phyloP scores from a whole-genome alignment of 2,888 invertebrate species.

The Cordylochernes scorpioides region DNA sequence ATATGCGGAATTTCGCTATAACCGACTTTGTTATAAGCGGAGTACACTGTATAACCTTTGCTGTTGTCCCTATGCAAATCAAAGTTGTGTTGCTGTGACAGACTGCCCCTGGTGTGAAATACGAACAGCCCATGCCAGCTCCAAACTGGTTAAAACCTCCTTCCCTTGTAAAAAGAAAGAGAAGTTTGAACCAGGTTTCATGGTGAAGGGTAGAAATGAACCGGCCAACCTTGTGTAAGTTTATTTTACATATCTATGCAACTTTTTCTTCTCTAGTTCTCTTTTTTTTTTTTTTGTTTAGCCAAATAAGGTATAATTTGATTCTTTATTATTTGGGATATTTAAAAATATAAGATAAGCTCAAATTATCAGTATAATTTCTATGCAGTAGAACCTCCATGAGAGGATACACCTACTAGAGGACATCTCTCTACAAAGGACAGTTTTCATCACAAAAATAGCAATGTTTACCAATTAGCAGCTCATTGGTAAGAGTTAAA shows the following conservation, averaged over 20 bases:
- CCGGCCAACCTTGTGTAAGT: conserved; percentile 61
- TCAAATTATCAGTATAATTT: too few species aligned
- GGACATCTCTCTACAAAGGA: too few species aligned
- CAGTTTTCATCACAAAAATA: too few species aligned
- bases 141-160: conserved; percentile 40
- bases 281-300: conserved; percentile 9
- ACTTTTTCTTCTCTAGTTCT: not conserved
- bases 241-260: conserved; percentile 1
- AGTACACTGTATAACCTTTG: not conserved
- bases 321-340: conserved; percentile 1
- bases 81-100: conserved; percentile 3
- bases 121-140: conserved; percentile 50
- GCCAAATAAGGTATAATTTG: not conserved
- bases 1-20: not conserved
- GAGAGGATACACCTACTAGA: too few species aligned
- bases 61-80: too few species aligned
- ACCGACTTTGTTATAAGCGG: not conserved
- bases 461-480: too few species aligned
- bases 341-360: too few species aligned
- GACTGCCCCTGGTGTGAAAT: conserved; percentile 86
- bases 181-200: conserved; percentile 42
- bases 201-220: conserved; percentile 74
- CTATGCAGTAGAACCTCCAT: too few species aligned
- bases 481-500: too few species aligned
- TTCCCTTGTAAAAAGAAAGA: conserved; percentile 56